Evolutionary conservation across 2,797 vertebrate species (phyloP).

Genomic region (Xiphophorus birchmanni): DNA sequence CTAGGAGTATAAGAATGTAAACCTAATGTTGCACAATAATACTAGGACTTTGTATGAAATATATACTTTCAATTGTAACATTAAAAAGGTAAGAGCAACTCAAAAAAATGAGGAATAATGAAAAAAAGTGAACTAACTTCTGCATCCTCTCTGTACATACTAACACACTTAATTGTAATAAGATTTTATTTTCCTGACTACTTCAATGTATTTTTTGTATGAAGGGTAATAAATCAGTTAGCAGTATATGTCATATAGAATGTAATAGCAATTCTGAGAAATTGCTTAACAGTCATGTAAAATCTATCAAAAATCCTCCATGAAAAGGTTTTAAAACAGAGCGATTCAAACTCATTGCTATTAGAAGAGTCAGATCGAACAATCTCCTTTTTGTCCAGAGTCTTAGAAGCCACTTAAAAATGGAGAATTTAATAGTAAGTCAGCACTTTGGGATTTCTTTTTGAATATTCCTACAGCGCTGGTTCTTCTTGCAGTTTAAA

Average conservation of each 20-base stretch:
- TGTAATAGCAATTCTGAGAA: background rate
- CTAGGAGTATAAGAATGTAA: background rate
- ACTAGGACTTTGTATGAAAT: too few relatives aligned
- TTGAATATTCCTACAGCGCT: slow-evolving; percentile 68
- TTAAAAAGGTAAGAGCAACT: slow-evolving; percentile 15
- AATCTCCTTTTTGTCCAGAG: slow-evolving; percentile 43
- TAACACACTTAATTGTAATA: background rate
- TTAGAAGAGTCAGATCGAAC: slow-evolving; percentile 36
- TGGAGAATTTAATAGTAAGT: slow-evolving; percentile 53
- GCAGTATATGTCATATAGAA: too few relatives aligned
- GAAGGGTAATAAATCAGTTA: background rate
- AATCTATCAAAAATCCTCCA: background rate
- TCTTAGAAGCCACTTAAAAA: slow-evolving; percentile 65
- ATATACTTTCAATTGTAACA: background rate
- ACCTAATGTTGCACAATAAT: background rate
- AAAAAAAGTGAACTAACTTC: background rate
- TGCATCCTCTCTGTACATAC: too few relatives aligned
- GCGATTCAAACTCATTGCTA: slow-evolving; percentile 10
- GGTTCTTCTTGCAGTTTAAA: slow-evolving; percentile 50
- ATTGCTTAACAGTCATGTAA: slow-evolving; percentile 6
- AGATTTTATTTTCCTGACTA: background rate
- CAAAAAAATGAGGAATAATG: background rate
- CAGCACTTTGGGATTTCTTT: slow-evolving; percentile 39
- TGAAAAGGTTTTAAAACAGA: slow-evolving; percentile 13
- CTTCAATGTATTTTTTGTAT: background rate